These are phyloP conservation scores for Acromyrmex heyeri DNA, from an alignment of 1,140 invertebrate species.

Conservation along the genomic window DNA sequence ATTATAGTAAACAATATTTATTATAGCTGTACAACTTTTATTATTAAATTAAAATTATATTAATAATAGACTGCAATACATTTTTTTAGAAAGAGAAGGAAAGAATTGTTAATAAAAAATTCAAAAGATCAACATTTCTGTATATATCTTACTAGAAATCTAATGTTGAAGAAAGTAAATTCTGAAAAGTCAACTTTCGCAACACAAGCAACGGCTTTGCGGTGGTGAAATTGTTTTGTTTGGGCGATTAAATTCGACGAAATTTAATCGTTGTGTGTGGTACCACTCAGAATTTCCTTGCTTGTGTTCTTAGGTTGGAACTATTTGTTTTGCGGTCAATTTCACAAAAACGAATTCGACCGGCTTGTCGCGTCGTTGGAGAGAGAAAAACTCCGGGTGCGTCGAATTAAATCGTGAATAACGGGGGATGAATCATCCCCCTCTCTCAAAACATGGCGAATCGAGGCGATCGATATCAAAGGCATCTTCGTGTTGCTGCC, in stretches of 20 bases:
- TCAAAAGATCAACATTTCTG: not conserved
- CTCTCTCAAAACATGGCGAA: slow-evolving; percentile 54
- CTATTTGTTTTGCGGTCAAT: not conserved
- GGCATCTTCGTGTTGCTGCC: not conserved
- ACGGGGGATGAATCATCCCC: slow-evolving; percentile 77
- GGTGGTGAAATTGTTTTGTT: slow-evolving; percentile 30
- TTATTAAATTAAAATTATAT: not conserved
- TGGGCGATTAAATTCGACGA: slow-evolving; percentile 15
- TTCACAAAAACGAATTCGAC: not conserved
- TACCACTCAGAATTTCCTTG: not conserved
- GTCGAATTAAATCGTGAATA: slow-evolving; percentile 36
- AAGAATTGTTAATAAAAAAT: not conserved
- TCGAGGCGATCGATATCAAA: slow-evolving; percentile 73
- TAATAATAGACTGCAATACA: not conserved
- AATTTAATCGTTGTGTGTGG: not conserved
- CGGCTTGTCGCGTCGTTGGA: not conserved
- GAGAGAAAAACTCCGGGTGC: not conserved
- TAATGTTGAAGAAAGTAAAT: not conserved
- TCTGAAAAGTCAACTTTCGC: not conserved
- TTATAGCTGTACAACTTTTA: too few relatives aligned
- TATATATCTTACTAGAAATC: not conserved
- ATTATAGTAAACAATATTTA: too few relatives aligned
- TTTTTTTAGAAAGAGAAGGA: not conserved
- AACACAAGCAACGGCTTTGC: not conserved
- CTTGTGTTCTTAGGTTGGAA: not conserved